phyloP scores from a whole-genome alignment of 2,888 invertebrate species.

The Meganola albula region DNA sequence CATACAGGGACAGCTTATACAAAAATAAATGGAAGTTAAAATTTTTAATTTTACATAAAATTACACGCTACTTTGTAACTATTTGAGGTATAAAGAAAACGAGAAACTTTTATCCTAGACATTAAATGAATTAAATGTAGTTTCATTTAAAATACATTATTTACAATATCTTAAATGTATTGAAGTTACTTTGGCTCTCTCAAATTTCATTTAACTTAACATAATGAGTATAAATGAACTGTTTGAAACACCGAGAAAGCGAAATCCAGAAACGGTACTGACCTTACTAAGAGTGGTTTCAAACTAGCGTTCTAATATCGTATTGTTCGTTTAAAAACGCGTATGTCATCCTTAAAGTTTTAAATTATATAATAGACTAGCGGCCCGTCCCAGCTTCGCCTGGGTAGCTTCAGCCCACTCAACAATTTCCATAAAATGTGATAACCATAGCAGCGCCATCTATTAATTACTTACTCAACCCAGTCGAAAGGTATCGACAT shows the following conservation, averaged over 20 bases:
- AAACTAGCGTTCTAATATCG: too few species aligned
- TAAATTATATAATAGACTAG: too few species aligned
- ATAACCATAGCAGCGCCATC: too few species aligned
- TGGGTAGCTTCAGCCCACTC: too few species aligned
- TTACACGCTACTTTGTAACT: constrained; percentile 39
- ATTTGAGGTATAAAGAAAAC: constrained; percentile 64
- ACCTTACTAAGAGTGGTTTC: constrained; percentile 46
- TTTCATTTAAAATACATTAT: constrained; percentile 56
- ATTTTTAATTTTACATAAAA: constrained; percentile 29
- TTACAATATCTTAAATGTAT: constrained; percentile 57
- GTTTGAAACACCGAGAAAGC: constrained; percentile 40
- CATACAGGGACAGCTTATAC: constrained; percentile 48
- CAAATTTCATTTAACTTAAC: constrained; percentile 47
- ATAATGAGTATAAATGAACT: constrained; percentile 61
- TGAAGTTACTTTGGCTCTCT: constrained; percentile 67
- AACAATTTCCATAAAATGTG: too few species aligned
- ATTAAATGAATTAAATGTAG: constrained; percentile 54
- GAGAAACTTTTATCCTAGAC: constrained; percentile 52
- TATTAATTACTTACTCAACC: too few species aligned
- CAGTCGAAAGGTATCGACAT: too few species aligned
- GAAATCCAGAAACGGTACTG: constrained; percentile 41
- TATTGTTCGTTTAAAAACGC: too few species aligned
- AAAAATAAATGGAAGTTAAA: constrained; percentile 27
- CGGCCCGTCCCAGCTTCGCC: too few species aligned
- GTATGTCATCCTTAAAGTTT: too few species aligned